Evolutionary conservation across 2,113 vertebrate species (phyloP).

Genomic region (Pipra filicauda): DNA sequence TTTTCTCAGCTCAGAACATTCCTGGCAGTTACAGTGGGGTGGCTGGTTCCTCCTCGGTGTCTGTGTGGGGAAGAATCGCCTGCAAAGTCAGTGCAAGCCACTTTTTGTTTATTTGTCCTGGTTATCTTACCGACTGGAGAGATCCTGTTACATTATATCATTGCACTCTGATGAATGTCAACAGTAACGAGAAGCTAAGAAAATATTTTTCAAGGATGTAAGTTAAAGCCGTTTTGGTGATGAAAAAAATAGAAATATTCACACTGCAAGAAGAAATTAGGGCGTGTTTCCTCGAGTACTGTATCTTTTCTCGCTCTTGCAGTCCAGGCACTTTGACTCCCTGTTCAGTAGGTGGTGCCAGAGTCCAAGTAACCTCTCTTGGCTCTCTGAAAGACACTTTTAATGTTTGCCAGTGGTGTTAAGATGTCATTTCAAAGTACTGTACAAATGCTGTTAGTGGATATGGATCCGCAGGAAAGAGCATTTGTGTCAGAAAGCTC

Average conservation of each 20-base stretch:
- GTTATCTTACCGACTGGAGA: constrained; percentile 4
- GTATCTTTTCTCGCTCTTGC: neutral
- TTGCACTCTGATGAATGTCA: constrained; percentile 10
- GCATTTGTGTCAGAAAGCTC: neutral
- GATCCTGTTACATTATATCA: constrained; percentile 30
- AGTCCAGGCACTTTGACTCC: neutral
- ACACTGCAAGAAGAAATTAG: neutral
- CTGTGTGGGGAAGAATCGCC: constrained; percentile 36
- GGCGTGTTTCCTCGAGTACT: neutral
- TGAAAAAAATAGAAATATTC: neutral
- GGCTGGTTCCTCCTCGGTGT: neutral
- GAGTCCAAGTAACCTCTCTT: constrained; percentile 29
- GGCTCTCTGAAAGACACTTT: neutral
- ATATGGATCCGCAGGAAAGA: neutral
- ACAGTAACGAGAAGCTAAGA: constrained; percentile 11
- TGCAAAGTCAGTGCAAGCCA: neutral
- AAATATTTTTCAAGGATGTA: constrained; percentile 18
- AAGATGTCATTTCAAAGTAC: neutral
- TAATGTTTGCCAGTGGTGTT: neutral
- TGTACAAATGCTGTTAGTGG: neutral
- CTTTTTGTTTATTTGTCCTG: constrained; percentile 53
- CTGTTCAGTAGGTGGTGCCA: constrained; percentile 70
- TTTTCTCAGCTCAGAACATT: constrained; percentile 8
- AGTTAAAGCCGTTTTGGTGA: neutral
- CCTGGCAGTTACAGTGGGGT: neutral